Conservation (phyloP, 2,797 vertebrate genomes). For the Eremophila alpestris region DNA sequence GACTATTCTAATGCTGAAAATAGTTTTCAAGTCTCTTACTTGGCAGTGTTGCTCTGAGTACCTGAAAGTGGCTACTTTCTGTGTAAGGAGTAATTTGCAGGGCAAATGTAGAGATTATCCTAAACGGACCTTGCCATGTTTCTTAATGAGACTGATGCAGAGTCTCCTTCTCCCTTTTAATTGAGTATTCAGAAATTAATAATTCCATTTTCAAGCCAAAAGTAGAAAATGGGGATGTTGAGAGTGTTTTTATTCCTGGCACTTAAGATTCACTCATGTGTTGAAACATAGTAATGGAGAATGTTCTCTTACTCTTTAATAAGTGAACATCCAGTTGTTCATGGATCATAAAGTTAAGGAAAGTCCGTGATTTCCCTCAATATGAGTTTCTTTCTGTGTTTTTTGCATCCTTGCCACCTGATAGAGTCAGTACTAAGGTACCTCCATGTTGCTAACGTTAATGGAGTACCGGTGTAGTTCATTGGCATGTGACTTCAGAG, state of each 20-base stretch:
- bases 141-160: not conserved
- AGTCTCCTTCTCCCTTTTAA: not conserved
- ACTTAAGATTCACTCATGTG: not conserved
- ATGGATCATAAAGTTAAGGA: not conserved
- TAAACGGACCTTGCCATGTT: not conserved
- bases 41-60: not conserved
- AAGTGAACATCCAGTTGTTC: not conserved
- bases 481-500: not conserved
- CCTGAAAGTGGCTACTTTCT: not conserved
- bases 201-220: not conserved
- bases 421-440: not conserved
- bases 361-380: not conserved
- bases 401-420: not conserved
- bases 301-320: not conserved
- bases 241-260: not conserved
- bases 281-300: not conserved
- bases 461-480: not conserved
- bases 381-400: not conserved
- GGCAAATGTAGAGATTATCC: not conserved
- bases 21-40: not conserved
- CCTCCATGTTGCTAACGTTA: not conserved
- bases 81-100: not conserved
- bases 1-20: not conserved
- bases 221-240: not conserved
- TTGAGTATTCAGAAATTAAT: not conserved